Conservation (phyloP, 2,797 vertebrate genomes). For the Odontamblyopus lacepedii region DNA sequence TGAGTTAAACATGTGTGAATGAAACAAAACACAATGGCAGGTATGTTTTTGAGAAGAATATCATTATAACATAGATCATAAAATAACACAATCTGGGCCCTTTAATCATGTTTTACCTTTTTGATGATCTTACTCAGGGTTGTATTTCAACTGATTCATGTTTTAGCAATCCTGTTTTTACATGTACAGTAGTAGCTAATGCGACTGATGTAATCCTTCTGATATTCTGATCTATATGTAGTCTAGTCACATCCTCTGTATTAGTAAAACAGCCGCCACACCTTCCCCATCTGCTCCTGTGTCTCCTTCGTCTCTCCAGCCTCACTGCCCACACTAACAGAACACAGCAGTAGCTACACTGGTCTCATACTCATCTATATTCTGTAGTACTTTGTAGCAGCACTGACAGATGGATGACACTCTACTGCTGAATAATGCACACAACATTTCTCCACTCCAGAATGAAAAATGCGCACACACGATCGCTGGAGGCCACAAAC, state of each 20-base stretch:
- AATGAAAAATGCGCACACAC: conserved; percentile 60
- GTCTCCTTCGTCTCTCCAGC: conserved; percentile 57
- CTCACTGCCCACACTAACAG: conserved; percentile 44
- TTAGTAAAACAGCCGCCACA: neutral
- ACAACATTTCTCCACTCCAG: conserved; percentile 59
- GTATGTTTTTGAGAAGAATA: too few species aligned
- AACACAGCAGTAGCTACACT: conserved; percentile 29
- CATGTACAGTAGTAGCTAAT: neutral
- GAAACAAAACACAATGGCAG: too few species aligned
- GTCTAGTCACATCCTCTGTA: neutral
- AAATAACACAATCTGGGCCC: too few species aligned
- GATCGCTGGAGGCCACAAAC: conserved; percentile 50
- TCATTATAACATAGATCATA: too few species aligned
- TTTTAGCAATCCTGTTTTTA: neutral
- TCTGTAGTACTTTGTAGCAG: conserved; percentile 67
- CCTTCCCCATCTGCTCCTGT: conserved; percentile 21
- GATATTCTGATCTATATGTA: neutral
- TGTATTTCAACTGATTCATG: neutral
- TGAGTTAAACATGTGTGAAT: too few species aligned
- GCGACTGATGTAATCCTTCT: neutral
- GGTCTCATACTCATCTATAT: conserved; percentile 65
- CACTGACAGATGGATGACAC: conserved; percentile 72
- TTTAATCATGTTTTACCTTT: neutral
- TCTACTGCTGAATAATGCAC: conserved; percentile 72
- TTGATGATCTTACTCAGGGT: neutral